Evolutionary conservation across 2,113 vertebrate genomes (phyloP).

Genomic region (Siphamia tubifer): DNA sequence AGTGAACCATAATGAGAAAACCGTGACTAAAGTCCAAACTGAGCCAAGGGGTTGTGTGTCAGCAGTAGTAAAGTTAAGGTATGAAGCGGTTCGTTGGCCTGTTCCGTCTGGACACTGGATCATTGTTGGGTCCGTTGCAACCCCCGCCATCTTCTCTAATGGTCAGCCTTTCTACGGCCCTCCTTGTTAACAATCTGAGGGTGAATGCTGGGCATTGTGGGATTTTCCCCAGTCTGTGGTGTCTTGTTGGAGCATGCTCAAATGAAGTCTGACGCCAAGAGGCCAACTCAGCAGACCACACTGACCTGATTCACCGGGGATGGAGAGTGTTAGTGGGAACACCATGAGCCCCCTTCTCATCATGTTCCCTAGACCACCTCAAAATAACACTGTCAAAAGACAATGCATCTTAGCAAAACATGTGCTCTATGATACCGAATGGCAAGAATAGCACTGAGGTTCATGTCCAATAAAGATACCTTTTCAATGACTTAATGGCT

Average conservation of each 20-base stretch:
- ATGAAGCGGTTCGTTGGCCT: constrained; percentile 19
- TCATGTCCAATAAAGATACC: constrained; percentile 7
- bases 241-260: constrained; percentile 58
- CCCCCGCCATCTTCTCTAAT: constrained; percentile 32
- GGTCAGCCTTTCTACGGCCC: constrained; percentile 49
- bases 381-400: constrained; percentile 18
- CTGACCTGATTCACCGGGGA: constrained; percentile 66
- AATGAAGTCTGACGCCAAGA: constrained; percentile 69
- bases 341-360: constrained; percentile 18
- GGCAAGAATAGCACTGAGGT: constrained; percentile 7
- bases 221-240: constrained; percentile 64
- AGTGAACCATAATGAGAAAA: neutral
- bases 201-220: constrained; percentile 76
- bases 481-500: neutral
- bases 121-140: constrained; percentile 50
- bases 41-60: neutral
- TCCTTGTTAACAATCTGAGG: constrained; percentile 55
- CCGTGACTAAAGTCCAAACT: neutral
- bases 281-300: constrained; percentile 71
- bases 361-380: constrained; percentile 20
- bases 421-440: neutral
- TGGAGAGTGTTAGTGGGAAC: constrained; percentile 31
- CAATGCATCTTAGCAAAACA: constrained; percentile 17
- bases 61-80: constrained; percentile 20
- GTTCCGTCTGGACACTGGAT: constrained; percentile 38